phyloP scores from a whole-genome alignment of 2,113 vertebrate genomes.

The Xiphophorus hellerii region DNA sequence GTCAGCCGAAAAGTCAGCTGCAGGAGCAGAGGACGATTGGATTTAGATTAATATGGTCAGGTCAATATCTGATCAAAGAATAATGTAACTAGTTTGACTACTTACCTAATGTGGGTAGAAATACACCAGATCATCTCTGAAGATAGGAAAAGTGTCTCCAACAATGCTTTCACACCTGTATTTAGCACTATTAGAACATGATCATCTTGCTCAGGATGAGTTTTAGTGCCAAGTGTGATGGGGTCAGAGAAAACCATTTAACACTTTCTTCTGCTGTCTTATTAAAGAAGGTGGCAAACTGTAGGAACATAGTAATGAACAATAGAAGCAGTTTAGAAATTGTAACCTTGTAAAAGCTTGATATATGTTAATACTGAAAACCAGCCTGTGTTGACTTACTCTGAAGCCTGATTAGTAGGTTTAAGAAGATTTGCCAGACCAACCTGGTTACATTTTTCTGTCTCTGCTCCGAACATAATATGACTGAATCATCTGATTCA shows the following conservation, averaged over 20 bases:
- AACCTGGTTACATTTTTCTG: background rate
- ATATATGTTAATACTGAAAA: background rate
- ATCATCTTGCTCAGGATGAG: background rate
- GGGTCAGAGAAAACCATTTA: background rate
- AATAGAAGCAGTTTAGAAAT: background rate
- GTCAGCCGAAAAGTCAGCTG: background rate
- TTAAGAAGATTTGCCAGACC: slow-evolving; percentile 3
- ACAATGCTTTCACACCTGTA: background rate
- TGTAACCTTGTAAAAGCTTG: background rate
- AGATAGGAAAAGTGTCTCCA: background rate
- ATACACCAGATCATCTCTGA: background rate
- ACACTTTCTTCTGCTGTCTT: background rate
- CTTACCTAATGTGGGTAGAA: background rate
- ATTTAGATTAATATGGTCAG: background rate
- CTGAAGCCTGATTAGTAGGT: slow-evolving; percentile 1
- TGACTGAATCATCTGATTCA: background rate
- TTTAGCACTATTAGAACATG: background rate
- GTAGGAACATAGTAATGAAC: background rate
- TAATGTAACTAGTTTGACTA: background rate
- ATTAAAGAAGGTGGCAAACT: background rate
- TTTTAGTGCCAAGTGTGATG: background rate
- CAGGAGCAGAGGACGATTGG: background rate
- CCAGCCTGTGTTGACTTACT: background rate
- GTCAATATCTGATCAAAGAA: background rate
- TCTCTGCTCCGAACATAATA: slow-evolving; percentile 3